Base-by-base conservation (phyloP, 1,140 invertebrate species). In the Hermetia illucens region DNA sequence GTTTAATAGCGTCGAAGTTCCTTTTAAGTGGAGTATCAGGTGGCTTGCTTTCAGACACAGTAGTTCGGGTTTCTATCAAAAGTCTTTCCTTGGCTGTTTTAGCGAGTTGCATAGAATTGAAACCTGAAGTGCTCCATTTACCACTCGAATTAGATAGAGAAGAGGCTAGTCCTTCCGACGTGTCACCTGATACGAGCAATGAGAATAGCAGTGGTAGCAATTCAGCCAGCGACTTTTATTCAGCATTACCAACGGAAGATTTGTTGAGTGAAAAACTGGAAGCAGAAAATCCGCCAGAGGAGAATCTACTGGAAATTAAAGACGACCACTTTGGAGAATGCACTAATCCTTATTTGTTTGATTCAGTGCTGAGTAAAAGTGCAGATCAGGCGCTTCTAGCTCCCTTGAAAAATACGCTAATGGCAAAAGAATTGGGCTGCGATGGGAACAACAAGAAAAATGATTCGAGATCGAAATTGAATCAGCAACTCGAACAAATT, bases 1-100 rank as follows among this genome's bases (percentile, higher is more conserved):
- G 58, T 16, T 38, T 58, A 21, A 47, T 61, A 4, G 42, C 53
- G 9, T 54, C 52, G 3, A 46, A 55, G 8, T 90, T 88, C 58
- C 57, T 92, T 12, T 61, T 90, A 10, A 65, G 66, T 20, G 79
- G 80, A 25, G 51, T 47, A 32, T 58, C 66, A 17, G 65, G 65
- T 3, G 58, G 61, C 18, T 54, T 77, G 36, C 68, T 80, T 24
- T 53, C 71, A 5, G 83, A 87, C 49, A 66, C 68, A 39, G 61
- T 61, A 21, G 75, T 83, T 13, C 66, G 85, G 13, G 80, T 91
- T 10, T 87, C 83, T 46, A 74, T 87, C 1, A 88, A 89, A 65
- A 76, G 78, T 13, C 61, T 89, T 17, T 79, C 83, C 5, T 52
- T 90, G 5, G 69, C 68, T 31, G 85, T 80, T 52, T 51, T 90